Base-by-base conservation (phyloP, 2,888 invertebrate genomes). In the Atrina japonica region DNA sequence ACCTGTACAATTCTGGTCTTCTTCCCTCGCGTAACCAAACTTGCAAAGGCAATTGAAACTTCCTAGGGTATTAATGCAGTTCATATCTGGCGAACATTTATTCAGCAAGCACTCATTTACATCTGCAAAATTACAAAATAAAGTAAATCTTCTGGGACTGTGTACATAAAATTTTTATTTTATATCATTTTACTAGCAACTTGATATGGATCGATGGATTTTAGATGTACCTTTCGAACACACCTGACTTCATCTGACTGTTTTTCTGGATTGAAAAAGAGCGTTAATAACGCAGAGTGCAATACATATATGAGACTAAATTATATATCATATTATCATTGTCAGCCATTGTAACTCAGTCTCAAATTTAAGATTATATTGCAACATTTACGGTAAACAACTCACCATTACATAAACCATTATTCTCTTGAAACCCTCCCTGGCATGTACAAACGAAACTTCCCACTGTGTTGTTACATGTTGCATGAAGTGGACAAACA, bases 401-500 rank as follows among this genome's bases (percentile, higher is more conserved):
- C 49, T 29, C 67, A 77, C 80, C 78, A 53, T 66, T 58, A 55
- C 81, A 81, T 7, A 58, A 43, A 9, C 58, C 66, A 11, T 55
- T 67, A 1, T 55, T 50, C 11, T 72, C 55, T 1, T 52, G 25
- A 64, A 73, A 79, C 6, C 75, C 77, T 3, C 49, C 35, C 16
- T 69, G 47, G 60, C 81, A 81, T 1, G 49, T 55, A 52, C 81
- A 81, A 21, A 21, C 49, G 53, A 65, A 81, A 25, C 66, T 50
- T 1, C 81, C 81, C 9, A 64, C 50, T 1, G 72, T 77, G 69
- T 81, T 81, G 56, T 61, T 60, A 66, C 81, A 81, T 16, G 49
- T 25, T n/a, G 75, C 66, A 60, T 77, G 40, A 6, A 30, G 35
- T 23, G 70, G 75, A 65, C 75, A 76, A 7, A 63, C 52, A 23